Evolutionary conservation across 2,797 vertebrate genomes (phyloP).

Genomic region (Hozukius guyotensis): DNA sequence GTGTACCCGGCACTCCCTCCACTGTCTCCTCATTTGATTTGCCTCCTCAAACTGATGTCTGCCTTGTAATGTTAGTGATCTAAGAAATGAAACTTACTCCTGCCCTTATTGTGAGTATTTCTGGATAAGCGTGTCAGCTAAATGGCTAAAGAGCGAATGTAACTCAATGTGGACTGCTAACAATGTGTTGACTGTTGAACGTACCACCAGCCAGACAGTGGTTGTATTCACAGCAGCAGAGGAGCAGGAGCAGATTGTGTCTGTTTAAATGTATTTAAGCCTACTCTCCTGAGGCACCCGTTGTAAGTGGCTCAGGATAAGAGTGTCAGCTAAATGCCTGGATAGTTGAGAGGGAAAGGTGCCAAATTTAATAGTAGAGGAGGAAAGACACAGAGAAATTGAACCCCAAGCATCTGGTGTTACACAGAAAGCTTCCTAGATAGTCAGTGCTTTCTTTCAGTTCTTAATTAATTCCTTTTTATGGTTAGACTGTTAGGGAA

Average conservation of each 20-base stretch:
- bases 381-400: background rate
- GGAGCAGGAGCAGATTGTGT: constrained; percentile 19
- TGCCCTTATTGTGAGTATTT: background rate
- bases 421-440: background rate
- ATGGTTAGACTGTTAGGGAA: fast-evolving
- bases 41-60: background rate
- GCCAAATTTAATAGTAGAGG: background rate
- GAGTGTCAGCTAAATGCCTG: constrained; percentile 31
- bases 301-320: background rate
- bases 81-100: background rate
- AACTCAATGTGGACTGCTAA: background rate
- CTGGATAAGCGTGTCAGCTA: background rate
- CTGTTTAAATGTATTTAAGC: background rate
- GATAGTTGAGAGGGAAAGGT: background rate
- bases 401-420: background rate
- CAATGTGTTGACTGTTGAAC: background rate
- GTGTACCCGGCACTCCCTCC: background rate
- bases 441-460: background rate
- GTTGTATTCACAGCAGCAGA: constrained; percentile 17
- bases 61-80: background rate
- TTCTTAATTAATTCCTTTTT: background rate
- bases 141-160: background rate
- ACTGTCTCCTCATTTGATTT: background rate
- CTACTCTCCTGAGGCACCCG: background rate
- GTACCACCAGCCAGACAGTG: constrained; percentile 4